phyloP scores from a whole-genome alignment of 92 coral and sea anemone species.

The Zoanthus gigantus region DNA sequence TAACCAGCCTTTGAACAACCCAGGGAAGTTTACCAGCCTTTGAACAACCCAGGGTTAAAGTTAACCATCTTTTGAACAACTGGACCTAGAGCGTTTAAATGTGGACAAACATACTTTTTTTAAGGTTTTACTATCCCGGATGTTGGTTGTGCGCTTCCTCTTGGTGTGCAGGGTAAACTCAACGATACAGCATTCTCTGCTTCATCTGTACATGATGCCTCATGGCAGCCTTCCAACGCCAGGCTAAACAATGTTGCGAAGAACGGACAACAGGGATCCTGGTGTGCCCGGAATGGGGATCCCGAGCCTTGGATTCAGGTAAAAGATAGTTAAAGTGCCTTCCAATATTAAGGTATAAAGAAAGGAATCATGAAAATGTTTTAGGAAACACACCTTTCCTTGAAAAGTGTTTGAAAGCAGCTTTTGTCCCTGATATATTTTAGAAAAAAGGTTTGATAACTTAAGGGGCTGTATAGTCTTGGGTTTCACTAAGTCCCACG shows the following conservation, averaged over 20 bases:
- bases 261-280: constrained; percentile 11
- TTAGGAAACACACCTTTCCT: too few relatives aligned
- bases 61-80: too few relatives aligned
- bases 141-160: constrained; percentile 36
- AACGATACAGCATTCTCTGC: constrained; percentile 26
- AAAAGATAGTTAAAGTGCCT: neutral
- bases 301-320: constrained; percentile 40
- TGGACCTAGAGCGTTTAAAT: too few relatives aligned
- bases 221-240: constrained; percentile 14
- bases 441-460: too few relatives aligned
- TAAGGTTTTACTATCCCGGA: constrained; percentile 20
- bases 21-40: too few relatives aligned
- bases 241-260: constrained; percentile 8
- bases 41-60: too few relatives aligned
- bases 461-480: too few relatives aligned
- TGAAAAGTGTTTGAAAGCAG: too few relatives aligned
- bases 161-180: constrained; percentile 39
- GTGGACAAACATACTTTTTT: neutral
- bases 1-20: too few relatives aligned
- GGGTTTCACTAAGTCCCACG: too few relatives aligned
- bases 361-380: too few relatives aligned
- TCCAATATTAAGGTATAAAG: neutral
- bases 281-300: constrained; percentile 31
- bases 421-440: too few relatives aligned
- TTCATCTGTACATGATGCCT: neutral